Base-by-base conservation (phyloP, 2,797 vertebrate species). In the Rousettus madagascariensis region DNA sequence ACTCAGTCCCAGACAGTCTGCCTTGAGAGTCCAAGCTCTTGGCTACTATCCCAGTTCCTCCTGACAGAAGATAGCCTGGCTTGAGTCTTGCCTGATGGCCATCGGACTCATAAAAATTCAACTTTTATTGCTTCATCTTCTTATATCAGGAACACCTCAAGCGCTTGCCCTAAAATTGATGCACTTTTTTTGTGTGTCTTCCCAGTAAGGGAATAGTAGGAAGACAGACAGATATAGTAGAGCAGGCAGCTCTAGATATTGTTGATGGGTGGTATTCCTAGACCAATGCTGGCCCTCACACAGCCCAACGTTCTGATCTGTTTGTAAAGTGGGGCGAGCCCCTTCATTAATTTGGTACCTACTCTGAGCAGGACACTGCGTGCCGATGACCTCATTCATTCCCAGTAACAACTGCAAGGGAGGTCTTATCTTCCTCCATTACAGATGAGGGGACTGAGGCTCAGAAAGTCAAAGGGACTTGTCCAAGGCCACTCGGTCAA, bases 361-460 rank as follows among this genome's bases (percentile, higher is more conserved):
- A 16, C 68, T 6, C 2, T 5, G 20, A 43, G 38, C 43, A 63
- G 74, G 38, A 28, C 55, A 12, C 41, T 8, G 17, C 17, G 15
- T 24, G 20, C 8, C 0, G 3, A 4, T 33, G 16, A 51, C 38
- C 30, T 86, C 51, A 3, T 6, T 36, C 49, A 28, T 49, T 6
- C 22, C 57, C 30, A 28, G 28, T 22, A 20, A 51, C 26, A n/a
- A 36, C 22, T 9, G 24, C n/a, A 78, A 86, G 43, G 68, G 28
- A 19, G 33, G 15, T 63, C 57, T 90, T 20, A 8, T 43, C 43
- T 74, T 26, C 59, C 66, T 77, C 57, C n/a, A 59, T 72, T 55
- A 79, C 59, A 82, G 80, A 86, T 61, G 61, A 57, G 55, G 66
- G 77, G 61, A 80, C 66, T 0, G 36, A 96, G 92, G 55, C 65